Conservation (phyloP, 2,888 invertebrate genomes). For the Noctua fimbriata region DNA sequence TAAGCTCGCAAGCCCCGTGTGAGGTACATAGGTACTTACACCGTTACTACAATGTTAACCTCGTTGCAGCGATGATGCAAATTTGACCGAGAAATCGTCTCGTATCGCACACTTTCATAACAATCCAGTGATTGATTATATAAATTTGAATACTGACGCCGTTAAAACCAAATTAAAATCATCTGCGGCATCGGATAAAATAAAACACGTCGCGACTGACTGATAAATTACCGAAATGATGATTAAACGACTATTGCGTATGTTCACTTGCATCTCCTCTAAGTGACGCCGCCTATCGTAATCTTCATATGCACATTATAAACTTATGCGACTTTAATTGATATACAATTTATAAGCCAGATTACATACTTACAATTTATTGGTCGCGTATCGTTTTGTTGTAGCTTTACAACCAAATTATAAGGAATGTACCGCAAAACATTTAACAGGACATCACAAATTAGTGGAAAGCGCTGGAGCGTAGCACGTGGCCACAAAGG, state of each 20-base stretch:
- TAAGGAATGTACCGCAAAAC: conserved; percentile 48
- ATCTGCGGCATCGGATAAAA: conserved; percentile 87
- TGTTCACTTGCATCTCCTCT: conserved; percentile 51
- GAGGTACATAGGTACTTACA: conserved; percentile 44
- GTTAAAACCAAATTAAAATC: conserved; percentile 89
- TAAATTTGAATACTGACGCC: conserved; percentile 88
- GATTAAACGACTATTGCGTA: conserved; percentile 85
- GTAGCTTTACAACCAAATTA: conserved; percentile 32
- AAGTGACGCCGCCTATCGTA: conserved; percentile 67
- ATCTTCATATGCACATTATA: conserved; percentile 71
- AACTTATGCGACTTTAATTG: conserved; percentile 72
- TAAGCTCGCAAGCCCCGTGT: conserved; percentile 42
- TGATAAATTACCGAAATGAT: conserved; percentile 88
- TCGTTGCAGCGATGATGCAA: conserved; percentile 86
- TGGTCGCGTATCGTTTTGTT: conserved; percentile 25
- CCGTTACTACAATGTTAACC: conserved; percentile 72
- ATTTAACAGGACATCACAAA: conserved; percentile 87
- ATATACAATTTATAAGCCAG: conserved; percentile 65
- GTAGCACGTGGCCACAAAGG: conserved; percentile 80
- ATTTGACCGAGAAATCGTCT: conserved; percentile 86
- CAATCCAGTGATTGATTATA: conserved; percentile 89
- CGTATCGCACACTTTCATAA: conserved; percentile 89
- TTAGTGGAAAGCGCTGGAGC: conserved; percentile 84
- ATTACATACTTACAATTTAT: conserved; percentile 57
- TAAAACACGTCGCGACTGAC: conserved; percentile 85